A percentile compares a stretch with the other conserved stretches of the same genome.
Conservation (phyloP, 2,888 invertebrate genomes). For the Diaprepes abbreviatus region DNA sequence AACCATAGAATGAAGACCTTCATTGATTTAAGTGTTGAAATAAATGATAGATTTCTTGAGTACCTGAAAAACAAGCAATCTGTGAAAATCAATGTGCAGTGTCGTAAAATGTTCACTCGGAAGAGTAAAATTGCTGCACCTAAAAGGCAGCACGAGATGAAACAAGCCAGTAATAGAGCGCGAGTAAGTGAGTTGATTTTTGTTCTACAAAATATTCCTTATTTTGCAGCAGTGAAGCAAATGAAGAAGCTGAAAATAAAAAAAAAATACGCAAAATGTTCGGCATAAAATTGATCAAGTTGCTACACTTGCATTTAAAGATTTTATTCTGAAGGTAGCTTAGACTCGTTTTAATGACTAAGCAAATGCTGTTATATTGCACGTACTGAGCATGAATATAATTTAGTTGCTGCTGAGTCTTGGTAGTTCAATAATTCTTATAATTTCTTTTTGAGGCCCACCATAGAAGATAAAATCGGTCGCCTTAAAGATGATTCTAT, state of each 20-base stretch:
- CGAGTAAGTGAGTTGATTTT: not conserved
- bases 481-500: conserved; percentile 58
- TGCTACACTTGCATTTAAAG: too few relatives aligned
- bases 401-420: too few relatives aligned
- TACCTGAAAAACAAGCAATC: conserved; percentile 30
- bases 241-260: conserved; percentile 50
- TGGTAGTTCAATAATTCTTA: too few relatives aligned
- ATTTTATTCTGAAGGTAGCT: too few relatives aligned
- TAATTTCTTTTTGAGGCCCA: too few relatives aligned
- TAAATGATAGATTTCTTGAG: conserved; percentile 34
- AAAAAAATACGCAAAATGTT: conserved; percentile 53
- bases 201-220: not conserved
- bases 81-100: conserved; percentile 54
- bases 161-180: conserved; percentile 24
- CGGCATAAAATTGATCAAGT: too few relatives aligned
- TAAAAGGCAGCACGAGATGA: conserved; percentile 48
- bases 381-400: too few relatives aligned
- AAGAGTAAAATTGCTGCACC: conserved; percentile 53
- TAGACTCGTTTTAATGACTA: too few relatives aligned
- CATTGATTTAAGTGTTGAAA: conserved; percentile 48
- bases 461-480: conserved; percentile 58
- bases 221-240: not conserved
- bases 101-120: conserved; percentile 42
- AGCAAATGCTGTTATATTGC: too few relatives aligned
- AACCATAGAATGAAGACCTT: conserved; percentile 50